These are phyloP conservation scores for Acrobasis suavella DNA, from an alignment of 2,888 invertebrate genomes.

Conservation along the genomic window DNA sequence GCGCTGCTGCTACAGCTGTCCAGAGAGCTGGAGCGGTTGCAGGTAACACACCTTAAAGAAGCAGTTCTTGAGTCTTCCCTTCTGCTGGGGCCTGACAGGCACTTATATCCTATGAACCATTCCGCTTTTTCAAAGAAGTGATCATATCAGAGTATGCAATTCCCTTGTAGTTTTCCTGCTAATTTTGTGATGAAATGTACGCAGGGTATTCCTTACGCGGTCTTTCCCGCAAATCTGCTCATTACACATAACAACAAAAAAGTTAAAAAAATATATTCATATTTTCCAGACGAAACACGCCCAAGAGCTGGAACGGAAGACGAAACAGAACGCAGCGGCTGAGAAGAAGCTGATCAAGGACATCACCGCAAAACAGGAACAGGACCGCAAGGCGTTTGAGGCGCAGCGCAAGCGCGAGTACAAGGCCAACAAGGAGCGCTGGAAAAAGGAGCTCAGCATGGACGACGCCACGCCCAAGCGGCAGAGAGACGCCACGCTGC, in stretches of 20 bases:
- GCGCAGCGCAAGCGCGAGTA: constrained; percentile 98
- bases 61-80: not conserved
- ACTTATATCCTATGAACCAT: no score
- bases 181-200: no score
- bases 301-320: constrained; percentile 90
- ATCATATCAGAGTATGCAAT: no score
- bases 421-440: constrained; percentile 96
- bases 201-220: no score
- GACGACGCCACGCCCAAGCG: constrained; percentile 96
- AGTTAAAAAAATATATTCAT: not conserved
- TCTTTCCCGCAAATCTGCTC: no score
- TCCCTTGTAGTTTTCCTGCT: no score
- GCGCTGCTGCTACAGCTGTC: constrained; percentile 94
- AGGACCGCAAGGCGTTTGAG: constrained; percentile 95
- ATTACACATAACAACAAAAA: no score
- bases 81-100: no score
- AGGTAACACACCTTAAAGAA: constrained; percentile 62
- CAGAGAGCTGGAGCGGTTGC: constrained; percentile 94
- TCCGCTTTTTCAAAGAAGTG: no score
- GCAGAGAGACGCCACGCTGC: constrained; percentile 94
- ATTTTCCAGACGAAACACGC: constrained; percentile 85
- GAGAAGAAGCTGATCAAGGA: constrained; percentile 97
- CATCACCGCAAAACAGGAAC: constrained; percentile 93
- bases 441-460: constrained; percentile 96
- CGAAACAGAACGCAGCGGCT: constrained; percentile 92